Conservation (phyloP, 2,113 vertebrate species). For the Panthera tigris region DNA sequence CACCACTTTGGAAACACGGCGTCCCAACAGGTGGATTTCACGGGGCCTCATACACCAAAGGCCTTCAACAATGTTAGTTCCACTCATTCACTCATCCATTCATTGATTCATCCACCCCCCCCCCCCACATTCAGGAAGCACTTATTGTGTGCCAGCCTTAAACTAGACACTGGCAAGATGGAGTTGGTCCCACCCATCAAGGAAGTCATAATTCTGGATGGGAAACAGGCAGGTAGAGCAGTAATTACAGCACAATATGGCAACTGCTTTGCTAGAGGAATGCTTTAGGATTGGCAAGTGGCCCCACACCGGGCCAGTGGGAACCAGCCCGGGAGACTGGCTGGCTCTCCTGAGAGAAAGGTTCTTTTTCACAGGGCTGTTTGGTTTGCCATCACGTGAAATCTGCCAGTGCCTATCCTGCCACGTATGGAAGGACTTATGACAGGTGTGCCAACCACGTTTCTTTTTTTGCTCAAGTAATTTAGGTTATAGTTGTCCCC, state of each 20-base stretch:
- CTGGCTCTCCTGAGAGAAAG: neutral
- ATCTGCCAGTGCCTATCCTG: neutral
- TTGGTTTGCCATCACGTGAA: neutral
- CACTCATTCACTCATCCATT: neutral
- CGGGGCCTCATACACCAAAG: neutral
- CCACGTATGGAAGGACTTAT: rapidly evolving
- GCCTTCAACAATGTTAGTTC: neutral
- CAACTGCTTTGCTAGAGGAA: neutral
- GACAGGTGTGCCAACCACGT: neutral
- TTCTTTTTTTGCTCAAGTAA: neutral
- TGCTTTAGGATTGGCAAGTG: neutral
- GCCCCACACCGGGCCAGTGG: neutral
- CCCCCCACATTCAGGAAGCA: neutral
- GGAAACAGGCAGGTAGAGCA: neutral
- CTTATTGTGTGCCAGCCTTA: neutral
- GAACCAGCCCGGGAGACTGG: neutral
- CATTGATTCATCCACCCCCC: neutral
- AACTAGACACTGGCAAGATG: neutral
- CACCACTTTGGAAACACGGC: neutral
- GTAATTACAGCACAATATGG: neutral
- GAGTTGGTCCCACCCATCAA: neutral
- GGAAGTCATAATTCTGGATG: neutral
- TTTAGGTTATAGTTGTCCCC: neutral
- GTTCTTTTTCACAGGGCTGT: neutral
- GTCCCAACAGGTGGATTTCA: neutral